Evolutionary conservation across 1,140 invertebrate genomes (phyloP).

Genomic region (Dufourea novaeangliae): DNA sequence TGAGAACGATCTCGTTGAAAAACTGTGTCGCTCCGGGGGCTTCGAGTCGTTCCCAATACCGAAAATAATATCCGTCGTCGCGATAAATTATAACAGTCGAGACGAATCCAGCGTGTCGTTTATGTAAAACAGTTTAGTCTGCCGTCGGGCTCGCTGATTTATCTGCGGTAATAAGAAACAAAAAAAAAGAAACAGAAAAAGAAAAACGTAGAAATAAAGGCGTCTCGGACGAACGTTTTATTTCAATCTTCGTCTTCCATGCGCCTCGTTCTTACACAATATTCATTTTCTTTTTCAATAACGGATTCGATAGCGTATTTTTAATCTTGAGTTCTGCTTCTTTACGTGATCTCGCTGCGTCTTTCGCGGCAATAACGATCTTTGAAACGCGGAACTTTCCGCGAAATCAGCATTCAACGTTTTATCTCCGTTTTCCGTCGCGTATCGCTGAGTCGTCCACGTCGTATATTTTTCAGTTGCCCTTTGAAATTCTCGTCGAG

Average conservation of each 20-base stretch:
- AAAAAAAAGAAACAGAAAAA: constrained; percentile 21
- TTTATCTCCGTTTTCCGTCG: not conserved
- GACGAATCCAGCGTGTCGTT: constrained; percentile 28
- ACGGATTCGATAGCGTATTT: not conserved
- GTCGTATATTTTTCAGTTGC: constrained; percentile 13
- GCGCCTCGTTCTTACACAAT: not conserved
- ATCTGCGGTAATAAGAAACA: too few relatives aligned
- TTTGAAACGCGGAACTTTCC: not conserved
- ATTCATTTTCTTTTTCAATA: not conserved
- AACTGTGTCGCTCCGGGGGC: not conserved
- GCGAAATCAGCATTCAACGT: not conserved
- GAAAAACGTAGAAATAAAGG: constrained; percentile 39
- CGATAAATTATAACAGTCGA: constrained; percentile 11
- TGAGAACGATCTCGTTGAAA: not conserved
- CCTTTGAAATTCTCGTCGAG: not conserved
- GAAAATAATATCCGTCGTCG: constrained; percentile 24
- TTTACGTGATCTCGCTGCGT: not conserved
- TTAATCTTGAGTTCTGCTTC: constrained; percentile 18
- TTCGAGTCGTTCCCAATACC: too few relatives aligned
- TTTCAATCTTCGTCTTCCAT: constrained; percentile 38
- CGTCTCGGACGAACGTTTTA: constrained; percentile 18
- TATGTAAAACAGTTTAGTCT: constrained; percentile 42
- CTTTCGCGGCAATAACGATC: not conserved
- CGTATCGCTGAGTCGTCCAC: not conserved
- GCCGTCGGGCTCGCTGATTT: constrained; percentile 28